phyloP scores from a whole-genome alignment of 2,888 invertebrate genomes.

The Bombylius major region DNA sequence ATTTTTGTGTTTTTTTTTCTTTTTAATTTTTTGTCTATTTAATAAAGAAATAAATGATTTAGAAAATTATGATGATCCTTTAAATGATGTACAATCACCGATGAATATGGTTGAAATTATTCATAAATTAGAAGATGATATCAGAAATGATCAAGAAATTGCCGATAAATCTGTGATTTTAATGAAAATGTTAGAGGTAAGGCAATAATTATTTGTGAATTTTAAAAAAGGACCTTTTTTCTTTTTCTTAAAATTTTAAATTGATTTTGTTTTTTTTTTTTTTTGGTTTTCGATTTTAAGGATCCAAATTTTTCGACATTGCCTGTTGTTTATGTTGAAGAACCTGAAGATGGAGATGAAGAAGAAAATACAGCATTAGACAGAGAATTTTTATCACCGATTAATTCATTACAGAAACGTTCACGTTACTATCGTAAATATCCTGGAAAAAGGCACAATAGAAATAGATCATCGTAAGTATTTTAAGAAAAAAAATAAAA shows the following conservation, averaged over 20 bases:
- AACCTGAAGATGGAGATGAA: conserved; percentile 10
- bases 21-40: not conserved
- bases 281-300: conserved; percentile 14
- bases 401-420: conserved; percentile 34
- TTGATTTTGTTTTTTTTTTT: not conserved
- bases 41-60: not conserved
- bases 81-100: not conserved
- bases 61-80: not conserved
- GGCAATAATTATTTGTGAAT: not conserved
- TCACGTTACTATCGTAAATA: conserved; percentile 47
- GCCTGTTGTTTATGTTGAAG: conserved; percentile 34
- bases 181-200: conserved; percentile 34
- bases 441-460: conserved; percentile 49
- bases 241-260: not conserved
- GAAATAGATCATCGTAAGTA: conserved; percentile 30
- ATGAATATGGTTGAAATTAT: conserved; percentile 26
- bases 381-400: conserved; percentile 10
- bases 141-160: conserved; percentile 33
- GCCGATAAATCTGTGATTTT: conserved; percentile 33
- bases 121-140: conserved; percentile 29
- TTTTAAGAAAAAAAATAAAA: not conserved
- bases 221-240: not conserved
- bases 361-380: not conserved
- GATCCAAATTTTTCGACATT: conserved; percentile 31
- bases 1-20: too few species aligned